Evolutionary conservation across 2,888 invertebrate genomes (phyloP), one percentile per base, ranked within the genome.

Genomic region (Patella pellucida): DNA sequence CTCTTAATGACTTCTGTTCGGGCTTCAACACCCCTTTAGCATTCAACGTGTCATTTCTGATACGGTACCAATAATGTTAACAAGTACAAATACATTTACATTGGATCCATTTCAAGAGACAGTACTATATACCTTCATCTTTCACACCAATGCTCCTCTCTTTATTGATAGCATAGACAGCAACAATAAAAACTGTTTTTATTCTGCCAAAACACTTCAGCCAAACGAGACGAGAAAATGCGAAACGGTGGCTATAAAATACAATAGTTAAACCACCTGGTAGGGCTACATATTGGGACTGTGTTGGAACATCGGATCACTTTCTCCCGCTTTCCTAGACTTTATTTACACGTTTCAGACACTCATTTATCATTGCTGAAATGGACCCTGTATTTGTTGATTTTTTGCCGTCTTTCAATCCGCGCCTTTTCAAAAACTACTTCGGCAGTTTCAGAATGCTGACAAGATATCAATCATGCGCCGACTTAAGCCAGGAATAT

Each of bases 311-410:
- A 23, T 23, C 19, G 62, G 23, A 62, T 23, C 62, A 62, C 62
- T 23, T 62, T 62, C 62, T 62, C 62, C 19, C 62, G 9, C 62
- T 62, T 62, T 23, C 62, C 41, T 62, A 19, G 62, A 23, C 62
- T 62, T 62, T 62, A 23, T 62, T 62, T 62, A 62, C 62, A 62
- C 23, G 62, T 62, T 62, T 23, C 62, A 62, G 62, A 62, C 62
- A 23, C 62, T 62, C 62, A 23, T 62, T 62, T 23, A 62, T 62
- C 62, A 62, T 62, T 12, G 62, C 19, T 62, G 23, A 62, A 62
- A 62, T 62, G 23, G 11, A 19, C 62, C 12, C 12, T 62, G 19
- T 62, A 19, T 62, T 62, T 62, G 23, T 62, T 23, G 23, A 23
- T 62, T 62, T 62, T 23, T 23, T 19, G 23, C 62, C 23, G 23